Conservation (phyloP, 2,888 invertebrate genomes). For the Eumerus sabulonum region DNA sequence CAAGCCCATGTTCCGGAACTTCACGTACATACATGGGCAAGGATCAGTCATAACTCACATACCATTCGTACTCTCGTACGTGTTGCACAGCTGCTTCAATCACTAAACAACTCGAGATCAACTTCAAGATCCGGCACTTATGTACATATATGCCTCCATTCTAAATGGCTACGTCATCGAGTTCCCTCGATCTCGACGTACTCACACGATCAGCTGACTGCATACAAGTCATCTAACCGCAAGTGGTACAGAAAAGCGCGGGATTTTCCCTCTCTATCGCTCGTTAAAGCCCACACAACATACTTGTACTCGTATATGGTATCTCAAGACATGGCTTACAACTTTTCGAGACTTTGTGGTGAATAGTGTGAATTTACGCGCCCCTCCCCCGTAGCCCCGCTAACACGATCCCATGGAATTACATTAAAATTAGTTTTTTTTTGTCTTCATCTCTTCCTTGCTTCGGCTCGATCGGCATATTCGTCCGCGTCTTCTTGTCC, state of each 20-base stretch:
- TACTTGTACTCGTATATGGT: too few species aligned
- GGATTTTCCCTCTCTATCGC: conserved; percentile 49
- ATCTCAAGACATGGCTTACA: conserved; percentile 50
- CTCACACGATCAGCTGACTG: conserved; percentile 57
- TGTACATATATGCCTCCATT: conserved; percentile 41
- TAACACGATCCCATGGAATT: conserved; percentile 34
- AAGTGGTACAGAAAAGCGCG: conserved; percentile 53
- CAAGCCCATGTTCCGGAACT: neutral
- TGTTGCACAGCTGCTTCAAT: conserved; percentile 13
- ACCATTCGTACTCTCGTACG: too few species aligned
- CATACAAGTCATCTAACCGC: conserved; percentile 36
- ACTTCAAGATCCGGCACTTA: conserved; percentile 62
- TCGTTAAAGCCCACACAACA: conserved; percentile 8
- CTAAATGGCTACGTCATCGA: conserved; percentile 48
- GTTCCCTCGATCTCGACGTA: neutral
- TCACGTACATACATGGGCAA: too few species aligned
- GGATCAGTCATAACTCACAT: too few species aligned
- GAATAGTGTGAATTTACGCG: conserved; percentile 40
- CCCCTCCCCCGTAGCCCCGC: neutral
- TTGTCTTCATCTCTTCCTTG: neutral
- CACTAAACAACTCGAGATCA: conserved; percentile 30
- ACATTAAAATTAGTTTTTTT: conserved; percentile 36
- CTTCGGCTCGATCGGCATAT: too few species aligned
- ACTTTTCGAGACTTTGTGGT: conserved; percentile 17
- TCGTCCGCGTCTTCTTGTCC: conserved; percentile 27